These are phyloP conservation scores for Anhinga anhinga DNA, from an alignment of 2,113 vertebrate species.

Conservation along the genomic window DNA sequence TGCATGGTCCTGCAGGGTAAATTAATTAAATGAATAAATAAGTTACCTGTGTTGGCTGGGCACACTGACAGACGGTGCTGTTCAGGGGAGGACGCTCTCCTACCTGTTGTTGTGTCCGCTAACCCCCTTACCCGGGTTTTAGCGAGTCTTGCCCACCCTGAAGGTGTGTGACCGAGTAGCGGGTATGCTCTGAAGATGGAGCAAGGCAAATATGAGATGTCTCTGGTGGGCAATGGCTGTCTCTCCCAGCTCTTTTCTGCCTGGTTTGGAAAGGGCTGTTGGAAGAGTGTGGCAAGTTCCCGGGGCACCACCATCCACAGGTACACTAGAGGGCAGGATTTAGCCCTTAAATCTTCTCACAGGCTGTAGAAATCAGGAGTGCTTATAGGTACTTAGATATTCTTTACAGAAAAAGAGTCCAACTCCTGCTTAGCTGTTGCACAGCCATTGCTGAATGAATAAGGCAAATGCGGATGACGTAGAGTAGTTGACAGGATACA, in stretches of 20 bases:
- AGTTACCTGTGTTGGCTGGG: neutral
- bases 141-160: neutral
- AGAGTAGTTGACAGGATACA: neutral
- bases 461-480: neutral
- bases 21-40: neutral
- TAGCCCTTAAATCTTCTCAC: neutral
- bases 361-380: neutral
- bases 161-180: neutral
- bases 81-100: neutral
- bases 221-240: neutral
- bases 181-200: neutral
- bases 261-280: neutral
- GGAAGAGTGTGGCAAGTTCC: neutral
- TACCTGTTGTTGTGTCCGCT: fast-evolving
- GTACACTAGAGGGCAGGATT: conserved; percentile 44
- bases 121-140: neutral
- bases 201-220: neutral
- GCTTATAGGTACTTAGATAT: neutral
- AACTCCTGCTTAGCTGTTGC: neutral
- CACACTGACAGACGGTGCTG: neutral
- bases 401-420: neutral
- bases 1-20: neutral
- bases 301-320: neutral
- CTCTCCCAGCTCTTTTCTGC: neutral
- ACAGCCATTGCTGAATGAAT: neutral